Evolutionary conservation across 2,113 vertebrate genomes (phyloP).

Genomic region (Rostratula benghalensis): DNA sequence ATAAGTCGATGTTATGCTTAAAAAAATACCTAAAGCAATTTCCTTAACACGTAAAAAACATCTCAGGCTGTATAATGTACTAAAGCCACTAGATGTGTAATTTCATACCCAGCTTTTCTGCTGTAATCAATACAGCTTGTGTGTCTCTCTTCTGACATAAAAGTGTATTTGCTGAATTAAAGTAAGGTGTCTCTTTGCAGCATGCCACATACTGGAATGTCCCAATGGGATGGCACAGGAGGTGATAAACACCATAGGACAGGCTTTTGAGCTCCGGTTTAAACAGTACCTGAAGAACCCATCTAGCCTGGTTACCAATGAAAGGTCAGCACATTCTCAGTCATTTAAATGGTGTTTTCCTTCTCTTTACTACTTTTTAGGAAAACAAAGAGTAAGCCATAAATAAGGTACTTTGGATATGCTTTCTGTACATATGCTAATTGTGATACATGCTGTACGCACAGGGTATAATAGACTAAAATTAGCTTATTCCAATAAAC

Average conservation of each 20-base stretch:
- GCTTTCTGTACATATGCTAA: not conserved
- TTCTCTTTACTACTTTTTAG: not conserved
- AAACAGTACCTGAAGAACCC: slow-evolving; percentile 87
- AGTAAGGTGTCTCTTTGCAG: slow-evolving; percentile 68
- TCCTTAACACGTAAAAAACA: not conserved
- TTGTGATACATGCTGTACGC: not conserved
- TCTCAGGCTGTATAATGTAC: not conserved
- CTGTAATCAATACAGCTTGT: not conserved
- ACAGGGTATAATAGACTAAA: not conserved
- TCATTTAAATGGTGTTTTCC: not conserved
- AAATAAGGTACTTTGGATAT: not conserved
- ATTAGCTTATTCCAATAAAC: not conserved
- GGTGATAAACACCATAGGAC: slow-evolving; percentile 89
- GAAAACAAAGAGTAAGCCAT: not conserved
- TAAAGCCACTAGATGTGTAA: not conserved
- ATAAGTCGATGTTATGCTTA: not conserved
- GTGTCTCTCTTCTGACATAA: not conserved
- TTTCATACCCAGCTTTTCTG: not conserved
- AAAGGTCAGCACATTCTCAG: slow-evolving; percentile 78
- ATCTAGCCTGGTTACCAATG: slow-evolving; percentile 71
- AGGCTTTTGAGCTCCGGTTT: slow-evolving; percentile 92
- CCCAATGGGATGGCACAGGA: slow-evolving; percentile 80
- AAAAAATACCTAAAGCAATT: not conserved
- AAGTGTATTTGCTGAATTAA: not conserved
- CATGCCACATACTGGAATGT: slow-evolving; percentile 93